Conservation (phyloP, 2,888 invertebrate genomes). For the Oligia fasciuncula region DNA sequence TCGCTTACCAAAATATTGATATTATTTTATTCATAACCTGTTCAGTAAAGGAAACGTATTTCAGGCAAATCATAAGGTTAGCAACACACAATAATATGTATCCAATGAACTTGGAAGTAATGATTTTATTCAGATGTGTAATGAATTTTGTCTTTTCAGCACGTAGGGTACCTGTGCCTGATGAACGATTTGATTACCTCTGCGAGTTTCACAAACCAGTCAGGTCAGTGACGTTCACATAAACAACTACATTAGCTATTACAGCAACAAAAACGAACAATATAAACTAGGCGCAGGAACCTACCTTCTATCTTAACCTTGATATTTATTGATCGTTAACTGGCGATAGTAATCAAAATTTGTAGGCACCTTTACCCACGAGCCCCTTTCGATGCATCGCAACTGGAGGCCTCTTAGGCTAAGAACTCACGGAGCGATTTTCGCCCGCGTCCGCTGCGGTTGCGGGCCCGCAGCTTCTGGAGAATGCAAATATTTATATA, state of each 20-base stretch:
- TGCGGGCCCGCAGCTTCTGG: too few relatives aligned
- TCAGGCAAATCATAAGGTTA: slow-evolving; percentile 24
- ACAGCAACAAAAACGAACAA: background rate
- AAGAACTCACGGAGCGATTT: too few relatives aligned
- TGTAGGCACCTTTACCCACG: background rate
- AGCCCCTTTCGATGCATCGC: background rate
- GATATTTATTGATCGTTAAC: background rate
- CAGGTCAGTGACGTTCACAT: slow-evolving; percentile 91
- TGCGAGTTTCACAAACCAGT: slow-evolving; percentile 98
- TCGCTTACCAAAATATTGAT: background rate
- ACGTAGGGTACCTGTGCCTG: slow-evolving; percentile 99
- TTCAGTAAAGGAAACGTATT: background rate
- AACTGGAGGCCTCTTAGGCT: background rate
- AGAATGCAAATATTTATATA: too few relatives aligned
- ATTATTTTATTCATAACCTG: slow-evolving; percentile 22
- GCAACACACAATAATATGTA: slow-evolving; percentile 19
- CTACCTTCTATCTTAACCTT: background rate
- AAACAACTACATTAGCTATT: background rate
- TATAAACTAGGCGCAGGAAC: background rate
- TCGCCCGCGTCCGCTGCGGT: too few relatives aligned
- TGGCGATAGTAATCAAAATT: background rate
- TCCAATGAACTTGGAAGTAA: background rate
- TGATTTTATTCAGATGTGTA: slow-evolving; percentile 58
- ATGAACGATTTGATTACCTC: slow-evolving; percentile 97
- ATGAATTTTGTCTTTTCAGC: slow-evolving; percentile 79